Evolutionary conservation across 1,140 invertebrate species (phyloP).

Genomic region (Daktulosphaira vitifoliae): DNA sequence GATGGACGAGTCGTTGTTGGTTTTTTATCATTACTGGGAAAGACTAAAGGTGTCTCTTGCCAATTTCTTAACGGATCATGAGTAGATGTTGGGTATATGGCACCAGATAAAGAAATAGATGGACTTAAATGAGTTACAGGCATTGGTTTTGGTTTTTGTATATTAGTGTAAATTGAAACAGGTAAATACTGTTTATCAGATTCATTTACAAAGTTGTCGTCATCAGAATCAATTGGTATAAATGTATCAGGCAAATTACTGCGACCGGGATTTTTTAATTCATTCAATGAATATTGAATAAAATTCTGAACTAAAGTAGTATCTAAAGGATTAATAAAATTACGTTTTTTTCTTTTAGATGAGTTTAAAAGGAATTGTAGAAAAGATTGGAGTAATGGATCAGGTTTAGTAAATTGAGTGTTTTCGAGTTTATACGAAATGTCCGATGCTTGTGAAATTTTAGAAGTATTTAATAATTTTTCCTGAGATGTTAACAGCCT

Average conservation of each 20-base stretch:
- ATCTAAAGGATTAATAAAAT: not conserved
- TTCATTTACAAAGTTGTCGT: not conserved
- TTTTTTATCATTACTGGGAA: not conserved
- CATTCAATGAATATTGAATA: constrained; percentile 3
- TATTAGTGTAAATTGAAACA: not conserved
- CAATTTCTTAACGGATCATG: not conserved
- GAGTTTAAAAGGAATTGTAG: constrained; percentile 29
- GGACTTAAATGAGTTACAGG: not conserved
- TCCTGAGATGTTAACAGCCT: not conserved
- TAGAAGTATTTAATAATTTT: constrained; percentile 2
- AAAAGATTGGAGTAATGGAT: constrained; percentile 9
- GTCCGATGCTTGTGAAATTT: not conserved
- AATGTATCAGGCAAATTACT: not conserved
- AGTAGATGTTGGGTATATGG: not conserved
- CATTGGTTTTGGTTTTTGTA: not conserved
- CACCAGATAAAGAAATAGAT: not conserved
- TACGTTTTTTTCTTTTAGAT: constrained; percentile 19
- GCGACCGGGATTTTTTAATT: not conserved
- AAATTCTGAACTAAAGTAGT: not conserved
- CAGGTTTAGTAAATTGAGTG: constrained; percentile 11
- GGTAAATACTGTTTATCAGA: constrained; percentile 15
- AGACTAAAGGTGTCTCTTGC: constrained; percentile 12
- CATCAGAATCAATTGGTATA: not conserved
- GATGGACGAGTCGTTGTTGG: not conserved
- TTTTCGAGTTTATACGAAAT: not conserved